Base-by-base conservation (phyloP, 2,113 vertebrate genomes). In the Alethe diademata region DNA sequence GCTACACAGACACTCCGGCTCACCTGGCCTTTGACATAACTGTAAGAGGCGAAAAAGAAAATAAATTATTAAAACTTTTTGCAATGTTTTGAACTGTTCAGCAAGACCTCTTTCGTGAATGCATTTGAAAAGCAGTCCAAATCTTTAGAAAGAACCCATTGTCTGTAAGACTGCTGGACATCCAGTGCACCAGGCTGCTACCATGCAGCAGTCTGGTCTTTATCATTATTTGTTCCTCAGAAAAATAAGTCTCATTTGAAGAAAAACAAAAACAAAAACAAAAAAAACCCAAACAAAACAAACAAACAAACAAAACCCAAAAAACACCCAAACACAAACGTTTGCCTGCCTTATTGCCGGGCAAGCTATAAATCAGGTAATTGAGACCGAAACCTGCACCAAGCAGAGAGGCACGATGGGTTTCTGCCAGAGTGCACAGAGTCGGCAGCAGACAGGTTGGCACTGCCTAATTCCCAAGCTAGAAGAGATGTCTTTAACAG, bases 251-350 rank as follows among this genome's bases (percentile, higher is more conserved):
- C 9, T 56, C 15, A 33, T 38, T 73, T 51, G 35, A 2, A 43
- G 11, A 31, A 45, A 67, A 72, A 29, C 7, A 8, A 24, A 67
- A 72, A 29, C 7, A 8, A 24, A 24, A 35, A 35, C 35, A 16
- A 24, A 20, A 36, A 35, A 9, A 31, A 7, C 5, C 17, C 17
- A 42, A 19, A 35, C 6, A 16, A 25, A 25, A 28, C 19, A 35
- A 9, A 38, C 6, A 6, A 20, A 54, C 15, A 5, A 33, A 24
- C 17, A 17, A 17, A 45, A 45, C 43, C 43, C 56, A 47, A 35
- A 26, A 29, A 6, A 12, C 57, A 20, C 6, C 5, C 7, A 8
- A 36, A 36, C 0, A 1, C 9, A 35, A 11, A 2, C 7, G 9
- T 17, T 17, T 51, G 50, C 15, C 50, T 51, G 26, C 20, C 16